Evolutionary conservation across 2,113 vertebrate species (phyloP), one percentile per base, ranked within the genome.

Genomic region (Nothoprocta perdicaria): DNA sequence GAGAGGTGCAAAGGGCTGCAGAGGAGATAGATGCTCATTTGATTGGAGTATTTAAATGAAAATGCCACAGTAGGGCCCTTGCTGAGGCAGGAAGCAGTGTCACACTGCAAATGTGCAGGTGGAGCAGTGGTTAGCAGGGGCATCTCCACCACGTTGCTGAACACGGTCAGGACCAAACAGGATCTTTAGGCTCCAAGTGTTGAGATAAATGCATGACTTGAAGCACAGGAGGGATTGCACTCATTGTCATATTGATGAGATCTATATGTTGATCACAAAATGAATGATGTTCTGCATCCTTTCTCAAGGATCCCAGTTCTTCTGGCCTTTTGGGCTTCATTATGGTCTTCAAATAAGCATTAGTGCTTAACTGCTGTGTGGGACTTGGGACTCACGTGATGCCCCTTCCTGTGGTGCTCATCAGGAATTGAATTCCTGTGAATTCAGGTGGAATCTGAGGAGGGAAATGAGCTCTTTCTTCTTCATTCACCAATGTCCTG

Each of bases 401-500:
- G 14, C 1, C 2, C 23, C 2, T 0, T 21, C 31, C 43, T 31
- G 61, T 33, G 26, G 10, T 45, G 6, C 72, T 52, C 43, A 73
- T 45, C 41, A 35, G 27, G 3, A 52, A 21, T 43, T 50, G 50
- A 79, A 68, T 53, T 86, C 52, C 72, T 67, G 38, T 48, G 35
- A 85, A 27, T 65, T 60, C 12, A 40, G 61, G 63, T 82, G 50
- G 68, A 83, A 75, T 75, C 26, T 79, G 48, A 17, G 60, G 68
- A 89, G 14, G 61, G 5, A 88, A 91, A 58, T 0, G 1, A 84
- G 26, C 7, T 71, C 29, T n/a, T 63, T 71, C 40, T 81, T 83
- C 87, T 83, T 94, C 76, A 65, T 93, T 93, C 82, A 53, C 40
- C 86, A 12, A 43, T 94, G 65, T 92, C 23, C 66, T 90, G 88